phyloP scores from a whole-genome alignment of 2,888 invertebrate genomes.

The Parnassius glacialis region DNA sequence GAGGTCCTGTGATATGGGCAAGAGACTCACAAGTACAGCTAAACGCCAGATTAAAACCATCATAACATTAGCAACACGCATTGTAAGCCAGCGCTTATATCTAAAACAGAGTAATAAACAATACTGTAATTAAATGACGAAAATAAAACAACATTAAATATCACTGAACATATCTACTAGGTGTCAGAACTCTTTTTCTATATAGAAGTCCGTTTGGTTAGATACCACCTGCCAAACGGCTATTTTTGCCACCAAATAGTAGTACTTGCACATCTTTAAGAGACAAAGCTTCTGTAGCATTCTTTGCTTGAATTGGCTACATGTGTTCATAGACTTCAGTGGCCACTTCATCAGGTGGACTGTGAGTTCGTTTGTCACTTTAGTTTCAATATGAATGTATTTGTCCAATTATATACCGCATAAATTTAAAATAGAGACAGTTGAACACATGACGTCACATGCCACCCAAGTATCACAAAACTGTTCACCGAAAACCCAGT shows the following conservation, averaged over 20 bases:
- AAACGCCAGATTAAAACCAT: conserved; percentile 96
- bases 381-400: conserved; percentile 92
- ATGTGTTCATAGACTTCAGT: too few species aligned
- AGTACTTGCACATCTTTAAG: too few species aligned
- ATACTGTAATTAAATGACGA: not conserved
- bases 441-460: conserved; percentile 99
- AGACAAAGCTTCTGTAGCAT: too few species aligned
- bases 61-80: conserved; percentile 90
- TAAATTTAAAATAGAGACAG: conserved; percentile 98
- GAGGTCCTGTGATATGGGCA: conserved; percentile 96
- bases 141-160: not conserved
- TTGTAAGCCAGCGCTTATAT: conserved; percentile 95
- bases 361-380: too few species aligned
- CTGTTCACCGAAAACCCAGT: conserved; percentile 97
- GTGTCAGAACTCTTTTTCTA: too few species aligned
- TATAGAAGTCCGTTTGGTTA: too few species aligned
- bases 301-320: too few species aligned
- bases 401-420: conserved; percentile 98
- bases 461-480: conserved; percentile 99
- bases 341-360: too few species aligned
- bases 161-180: not conserved
- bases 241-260: not conserved
- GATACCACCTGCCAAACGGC: too few species aligned
- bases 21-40: conserved; percentile 96
- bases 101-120: conserved; percentile 62